Evolutionary conservation across 2,888 invertebrate species (phyloP), one percentile per base, ranked within the genome.

Genomic region (Anthophora plumipes): DNA sequence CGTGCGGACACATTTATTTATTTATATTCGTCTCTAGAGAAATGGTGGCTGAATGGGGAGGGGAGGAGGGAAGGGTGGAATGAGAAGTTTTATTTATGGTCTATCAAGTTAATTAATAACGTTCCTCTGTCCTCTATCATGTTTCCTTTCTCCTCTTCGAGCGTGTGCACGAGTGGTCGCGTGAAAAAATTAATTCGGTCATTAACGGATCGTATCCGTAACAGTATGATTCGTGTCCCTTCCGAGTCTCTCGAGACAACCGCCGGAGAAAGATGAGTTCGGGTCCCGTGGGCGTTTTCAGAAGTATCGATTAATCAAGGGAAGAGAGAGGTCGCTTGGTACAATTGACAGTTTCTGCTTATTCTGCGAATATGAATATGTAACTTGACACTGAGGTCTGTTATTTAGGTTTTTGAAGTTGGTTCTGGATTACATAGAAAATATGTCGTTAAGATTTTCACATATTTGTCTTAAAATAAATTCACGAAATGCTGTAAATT

Each of bases 41-140:
- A 73, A 73, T 59, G 78, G 72, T 70, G 68, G 14, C 82, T 50
- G 81, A 77, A 86, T 5, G 14, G 52, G 54, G 1, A 4, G 39
- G 14, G 57, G 86, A 57, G 82, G 82, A 85, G 17, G 41, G 68
- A 12, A 8, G 20, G 41, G n/a, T n/a, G 50, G 79, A 84, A 43
- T 68, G 67, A 78, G 73, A 88, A 89, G 90, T 91, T 91, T 90
- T 92, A 93, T 91, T 92, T 91, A 92, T 89, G 91, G 89, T 89
- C 91, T 92, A 92, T 92, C 92, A 90, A 88, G 90, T 91, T 93
- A 93, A 93, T 93, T 93, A 93, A 92, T 91, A 91, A 92, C 88
- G 88, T 87, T 80, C n/a, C 88, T 79, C 70, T 52, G 50, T 83
- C 74, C 72, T 63, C 48, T 63, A 63, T 68, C 48, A 39, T 48